phyloP scores from a whole-genome alignment of 2,113 vertebrate species.

The Microcebus griseorufus region DNA sequence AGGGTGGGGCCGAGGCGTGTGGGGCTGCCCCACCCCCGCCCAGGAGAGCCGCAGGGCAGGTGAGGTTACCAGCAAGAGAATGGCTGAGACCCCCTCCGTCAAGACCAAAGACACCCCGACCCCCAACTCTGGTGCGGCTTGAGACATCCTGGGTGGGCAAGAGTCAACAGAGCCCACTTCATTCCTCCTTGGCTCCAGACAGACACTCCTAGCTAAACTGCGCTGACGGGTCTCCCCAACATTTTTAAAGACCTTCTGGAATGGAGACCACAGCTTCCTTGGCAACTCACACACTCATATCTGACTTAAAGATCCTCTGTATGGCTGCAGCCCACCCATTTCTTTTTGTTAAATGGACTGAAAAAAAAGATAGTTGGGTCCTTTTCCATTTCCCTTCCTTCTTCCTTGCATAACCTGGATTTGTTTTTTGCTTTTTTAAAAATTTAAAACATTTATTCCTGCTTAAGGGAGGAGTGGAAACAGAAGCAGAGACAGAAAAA shows the following conservation, averaged over 20 bases:
- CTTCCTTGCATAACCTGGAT: background rate
- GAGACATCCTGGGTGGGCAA: too few species aligned
- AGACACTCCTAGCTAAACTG: background rate
- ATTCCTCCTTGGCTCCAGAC: background rate
- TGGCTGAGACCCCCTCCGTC: background rate
- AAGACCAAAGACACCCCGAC: background rate
- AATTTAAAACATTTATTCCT: background rate
- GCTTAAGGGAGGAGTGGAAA: background rate
- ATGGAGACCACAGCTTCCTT: background rate
- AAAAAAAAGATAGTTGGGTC: constrained; percentile 9
- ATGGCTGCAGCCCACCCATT: background rate
- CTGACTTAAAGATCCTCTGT: background rate
- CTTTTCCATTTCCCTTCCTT: background rate
- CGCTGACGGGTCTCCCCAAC: background rate
- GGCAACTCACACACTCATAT: background rate
- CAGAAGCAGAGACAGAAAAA: background rate
- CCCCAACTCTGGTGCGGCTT: background rate
- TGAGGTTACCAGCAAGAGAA: background rate
- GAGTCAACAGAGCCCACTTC: background rate
- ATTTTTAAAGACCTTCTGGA: constrained; percentile 16
- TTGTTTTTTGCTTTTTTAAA: background rate
- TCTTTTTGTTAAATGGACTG: background rate
- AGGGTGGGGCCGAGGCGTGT: background rate
- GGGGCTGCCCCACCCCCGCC: background rate
- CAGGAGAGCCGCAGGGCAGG: background rate